Evolutionary conservation across 2,113 vertebrate species (phyloP).

Genomic region (Cardinalis cardinalis): DNA sequence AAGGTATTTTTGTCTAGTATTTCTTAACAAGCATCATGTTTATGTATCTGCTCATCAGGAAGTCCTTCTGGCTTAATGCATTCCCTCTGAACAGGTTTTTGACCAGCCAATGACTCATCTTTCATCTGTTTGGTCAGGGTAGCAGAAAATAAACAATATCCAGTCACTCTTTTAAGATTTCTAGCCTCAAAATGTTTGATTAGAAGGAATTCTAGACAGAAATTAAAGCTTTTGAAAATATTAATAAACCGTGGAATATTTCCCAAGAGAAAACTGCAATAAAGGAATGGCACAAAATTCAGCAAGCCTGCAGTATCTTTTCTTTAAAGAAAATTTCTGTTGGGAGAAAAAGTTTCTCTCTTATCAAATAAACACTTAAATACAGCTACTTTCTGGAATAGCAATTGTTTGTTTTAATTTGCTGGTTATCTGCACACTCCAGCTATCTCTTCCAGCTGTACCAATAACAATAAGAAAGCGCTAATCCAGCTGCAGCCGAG

Average conservation of each 20-base stretch:
- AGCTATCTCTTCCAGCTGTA: background rate
- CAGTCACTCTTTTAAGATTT: background rate
- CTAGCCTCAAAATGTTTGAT: background rate
- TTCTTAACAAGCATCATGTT: background rate
- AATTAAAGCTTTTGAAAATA: background rate
- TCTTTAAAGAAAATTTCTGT: background rate
- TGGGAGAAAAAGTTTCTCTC: background rate
- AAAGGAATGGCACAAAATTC: background rate
- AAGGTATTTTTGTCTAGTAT: background rate
- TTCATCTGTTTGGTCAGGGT: background rate
- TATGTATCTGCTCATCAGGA: background rate
- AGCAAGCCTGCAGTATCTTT: background rate
- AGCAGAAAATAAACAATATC: background rate
- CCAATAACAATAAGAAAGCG: background rate
- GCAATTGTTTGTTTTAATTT: background rate
- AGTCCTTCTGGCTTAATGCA: background rate
- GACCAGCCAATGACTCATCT: background rate
- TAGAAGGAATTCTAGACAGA: background rate
- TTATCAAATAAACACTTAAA: background rate
- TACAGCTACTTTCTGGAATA: background rate
- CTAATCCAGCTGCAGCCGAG: background rate
- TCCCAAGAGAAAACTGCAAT: background rate
- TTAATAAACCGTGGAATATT: background rate
- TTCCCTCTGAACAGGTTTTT: background rate
- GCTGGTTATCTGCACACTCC: background rate